Base-by-base conservation (phyloP, 2,797 vertebrate genomes). In the Tinamus major region DNA sequence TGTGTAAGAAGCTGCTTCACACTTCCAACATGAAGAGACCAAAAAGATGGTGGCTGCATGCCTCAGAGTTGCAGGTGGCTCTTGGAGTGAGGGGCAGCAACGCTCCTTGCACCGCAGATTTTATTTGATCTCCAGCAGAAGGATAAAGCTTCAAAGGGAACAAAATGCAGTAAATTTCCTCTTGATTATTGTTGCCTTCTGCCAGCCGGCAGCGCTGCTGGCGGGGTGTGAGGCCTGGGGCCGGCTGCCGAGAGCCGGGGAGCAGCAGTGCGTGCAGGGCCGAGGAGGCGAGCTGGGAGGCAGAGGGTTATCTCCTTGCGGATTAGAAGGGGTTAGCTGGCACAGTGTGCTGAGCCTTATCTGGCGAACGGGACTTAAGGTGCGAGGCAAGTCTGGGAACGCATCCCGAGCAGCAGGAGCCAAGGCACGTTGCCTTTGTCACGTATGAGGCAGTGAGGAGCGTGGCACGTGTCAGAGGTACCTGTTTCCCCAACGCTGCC, bases 391-490 rank as follows among this genome's bases (percentile, higher is more conserved):
- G 33, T 23, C 17, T 69, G 39, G 14, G 23, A 67, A 15, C 4
- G 0, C 5, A 9, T 44, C n/a, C 39, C 12, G 9, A 4, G n/a
- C n/a, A 39, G 37, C 51, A 26, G 61, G 37, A 86, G 31, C 16
- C n/a, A 35, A 37, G 33, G n/a, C 35, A 39, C 37, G 23, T 39
- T 39, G 35, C 59, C 5, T 21, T 15, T 23, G 1, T 27, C 37
- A 26, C 0, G 0, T 4, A 35, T 29, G 10, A 33, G 1, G 2
- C 33, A 7, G 3, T 0, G 2, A 13, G 16, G 18, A 90, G 55
- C 17, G 37, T 79, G 75, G 41, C 8, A 3, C 48, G 2, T n/a
- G 62, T 42, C n/a, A 4, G 8, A 24, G 18, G n/a, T 46, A 37
- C 23, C 48, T 24, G 23, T 49, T 49, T 49, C 21, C 46, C 21